Evolutionary conservation across 2,113 vertebrate genomes (phyloP).

Genomic region (Perccottus glenii): DNA sequence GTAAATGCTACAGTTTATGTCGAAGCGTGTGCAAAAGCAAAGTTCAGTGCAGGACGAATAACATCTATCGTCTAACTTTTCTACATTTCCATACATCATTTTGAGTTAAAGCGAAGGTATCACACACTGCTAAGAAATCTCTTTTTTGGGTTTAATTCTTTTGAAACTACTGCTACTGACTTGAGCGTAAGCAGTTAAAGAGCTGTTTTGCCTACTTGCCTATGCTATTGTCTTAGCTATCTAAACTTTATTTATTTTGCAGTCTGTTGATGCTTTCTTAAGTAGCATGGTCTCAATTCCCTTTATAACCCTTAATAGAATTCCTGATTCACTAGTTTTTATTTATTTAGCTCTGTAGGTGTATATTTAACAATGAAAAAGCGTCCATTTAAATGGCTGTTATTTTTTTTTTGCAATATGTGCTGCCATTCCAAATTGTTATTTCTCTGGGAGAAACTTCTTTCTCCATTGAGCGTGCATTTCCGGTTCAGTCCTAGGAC

Average conservation of each 20-base stretch:
- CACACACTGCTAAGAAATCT: not conserved
- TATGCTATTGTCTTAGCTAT: conserved; percentile 25
- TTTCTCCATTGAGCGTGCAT: not conserved
- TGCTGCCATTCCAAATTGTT: not conserved
- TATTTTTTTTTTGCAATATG: conserved; percentile 1
- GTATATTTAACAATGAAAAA: not conserved
- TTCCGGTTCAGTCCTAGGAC: conserved; percentile 13
- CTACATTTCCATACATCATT: conserved; percentile 7
- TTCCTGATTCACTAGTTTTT: not conserved
- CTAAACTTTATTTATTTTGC: conserved; percentile 19
- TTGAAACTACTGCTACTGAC: not conserved
- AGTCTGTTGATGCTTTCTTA: conserved; percentile 30
- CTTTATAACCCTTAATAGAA: not conserved
- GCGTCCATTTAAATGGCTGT: not conserved
- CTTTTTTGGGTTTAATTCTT: no score
- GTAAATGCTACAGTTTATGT: conserved; percentile 64
- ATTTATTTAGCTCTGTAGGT: not conserved
- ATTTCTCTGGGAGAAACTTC: no score
- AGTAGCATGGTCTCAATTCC: conserved; percentile 40
- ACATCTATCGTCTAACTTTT: conserved; percentile 40
- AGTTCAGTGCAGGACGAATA: conserved; percentile 52
- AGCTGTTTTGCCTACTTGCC: no score
- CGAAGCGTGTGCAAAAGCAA: conserved; percentile 66
- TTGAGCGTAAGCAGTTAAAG: not conserved
- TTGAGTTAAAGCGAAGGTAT: conserved; percentile 30